These are phyloP conservation scores for Lagopus leucura DNA, from an alignment of 2,113 vertebrate genomes.

Conservation along the genomic window DNA sequence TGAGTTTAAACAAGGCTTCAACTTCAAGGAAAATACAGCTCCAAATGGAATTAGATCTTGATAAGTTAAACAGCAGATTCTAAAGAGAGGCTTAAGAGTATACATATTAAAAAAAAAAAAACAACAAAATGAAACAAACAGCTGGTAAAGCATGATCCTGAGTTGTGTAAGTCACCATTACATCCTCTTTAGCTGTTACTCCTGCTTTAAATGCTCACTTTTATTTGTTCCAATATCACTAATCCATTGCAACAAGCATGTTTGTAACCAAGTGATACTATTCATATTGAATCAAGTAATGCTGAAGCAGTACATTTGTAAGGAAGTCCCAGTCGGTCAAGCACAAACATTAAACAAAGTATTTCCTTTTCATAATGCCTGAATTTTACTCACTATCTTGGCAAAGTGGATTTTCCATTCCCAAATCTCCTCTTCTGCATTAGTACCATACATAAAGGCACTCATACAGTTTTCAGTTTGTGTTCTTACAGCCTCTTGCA, in stretches of 20 bases:
- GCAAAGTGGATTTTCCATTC: not conserved
- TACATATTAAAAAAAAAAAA: not conserved
- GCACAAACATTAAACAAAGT: not conserved
- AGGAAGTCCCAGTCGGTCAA: not conserved
- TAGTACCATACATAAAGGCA: not conserved
- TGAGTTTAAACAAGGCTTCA: not conserved
- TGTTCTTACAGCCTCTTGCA: not conserved
- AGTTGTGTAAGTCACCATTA: not conserved
- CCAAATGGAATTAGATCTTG: not conserved
- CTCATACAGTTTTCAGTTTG: not conserved
- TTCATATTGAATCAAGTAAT: not conserved
- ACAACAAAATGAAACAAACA: not conserved
- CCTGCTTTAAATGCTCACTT: not conserved
- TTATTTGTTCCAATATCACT: not conserved
- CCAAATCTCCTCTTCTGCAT: not conserved
- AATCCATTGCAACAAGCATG: not conserved
- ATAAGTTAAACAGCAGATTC: not conserved
- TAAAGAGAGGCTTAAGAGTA: not conserved
- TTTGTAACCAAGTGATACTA: not conserved
- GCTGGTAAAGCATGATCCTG: not conserved
- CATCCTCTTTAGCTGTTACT: not conserved
- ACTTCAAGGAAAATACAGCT: not conserved
- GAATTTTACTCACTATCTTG: not conserved
- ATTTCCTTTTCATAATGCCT: not conserved
- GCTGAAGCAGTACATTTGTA: not conserved